Evolutionary conservation across 2,888 invertebrate genomes (phyloP).

Genomic region (Aphrophora alni): DNA sequence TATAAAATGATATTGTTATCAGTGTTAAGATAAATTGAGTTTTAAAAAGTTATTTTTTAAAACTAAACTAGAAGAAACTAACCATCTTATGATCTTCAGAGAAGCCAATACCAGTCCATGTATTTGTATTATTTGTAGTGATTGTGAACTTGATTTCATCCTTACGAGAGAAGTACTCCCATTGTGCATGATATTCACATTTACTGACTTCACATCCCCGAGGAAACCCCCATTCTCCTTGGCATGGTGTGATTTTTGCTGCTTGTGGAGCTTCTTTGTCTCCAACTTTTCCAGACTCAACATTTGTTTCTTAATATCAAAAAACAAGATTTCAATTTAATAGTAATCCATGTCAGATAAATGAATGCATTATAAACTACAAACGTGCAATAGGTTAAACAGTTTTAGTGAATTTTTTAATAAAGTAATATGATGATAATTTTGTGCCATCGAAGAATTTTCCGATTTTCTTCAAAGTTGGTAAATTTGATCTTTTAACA

Average conservation of each 20-base stretch:
- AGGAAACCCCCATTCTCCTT: conserved; percentile 81
- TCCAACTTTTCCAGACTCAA: conserved; percentile 56
- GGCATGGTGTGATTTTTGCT: conserved; percentile 65
- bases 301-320: conserved; percentile 36
- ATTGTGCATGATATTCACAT: conserved; percentile 82
- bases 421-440: no score
- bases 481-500: no score
- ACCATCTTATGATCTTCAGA: conserved; percentile 86
- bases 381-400: no score
- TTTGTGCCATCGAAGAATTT: no score
- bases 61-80: no score
- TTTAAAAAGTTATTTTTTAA: no score
- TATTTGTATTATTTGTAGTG: conserved; percentile 74
- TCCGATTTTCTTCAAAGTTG: no score
- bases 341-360: no score
- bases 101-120: conserved; percentile 92
- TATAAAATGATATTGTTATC: background rate
- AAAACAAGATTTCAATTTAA: no score
- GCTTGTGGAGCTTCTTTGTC: conserved; percentile 55
- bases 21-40: no score
- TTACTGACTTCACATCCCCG: conserved; percentile 68
- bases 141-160: conserved; percentile 84
- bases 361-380: no score
- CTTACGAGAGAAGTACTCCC: conserved; percentile 73
- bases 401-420: no score